These are phyloP conservation scores for Hyppa rectilinea DNA, from an alignment of 2,888 invertebrate genomes.

Conservation along the genomic window DNA sequence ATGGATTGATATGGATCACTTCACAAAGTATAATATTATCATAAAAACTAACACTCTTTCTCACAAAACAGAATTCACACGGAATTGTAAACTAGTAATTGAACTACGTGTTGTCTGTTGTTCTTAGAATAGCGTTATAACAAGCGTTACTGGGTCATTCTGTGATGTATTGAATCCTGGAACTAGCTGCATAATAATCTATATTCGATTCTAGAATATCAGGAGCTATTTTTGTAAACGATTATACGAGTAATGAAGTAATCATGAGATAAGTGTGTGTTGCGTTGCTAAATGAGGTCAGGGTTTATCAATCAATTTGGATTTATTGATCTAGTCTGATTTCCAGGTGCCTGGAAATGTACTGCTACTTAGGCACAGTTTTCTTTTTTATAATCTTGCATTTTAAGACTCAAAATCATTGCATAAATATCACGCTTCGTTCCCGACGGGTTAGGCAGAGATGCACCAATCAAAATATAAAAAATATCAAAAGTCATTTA, in stretches of 20 bases:
- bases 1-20: background rate
- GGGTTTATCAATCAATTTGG: conserved; percentile 20
- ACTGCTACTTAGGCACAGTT: background rate
- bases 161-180: conserved; percentile 42
- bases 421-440: too few species aligned
- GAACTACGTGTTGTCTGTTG: conserved; percentile 3
- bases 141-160: conserved; percentile 44
- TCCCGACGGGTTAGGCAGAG: too few species aligned
- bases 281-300: conserved; percentile 29
- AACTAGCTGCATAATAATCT: conserved; percentile 18
- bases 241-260: conserved; percentile 14
- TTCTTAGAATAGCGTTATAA: conserved; percentile 39
- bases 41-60: background rate
- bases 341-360: conserved; percentile 8
- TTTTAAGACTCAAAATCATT: background rate
- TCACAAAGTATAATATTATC: conserved; percentile 8
- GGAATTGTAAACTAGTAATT: conserved; percentile 11
- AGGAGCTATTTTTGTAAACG: conserved; percentile 35
- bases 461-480: too few species aligned
- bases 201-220: conserved; percentile 27
- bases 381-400: background rate
- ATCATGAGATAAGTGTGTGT: conserved; percentile 18
- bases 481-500: too few species aligned
- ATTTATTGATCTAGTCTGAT: conserved; percentile 1
- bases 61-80: conserved; percentile 9